phyloP scores from a whole-genome alignment of 1,140 invertebrate species.

The Ceratoteleas bidentatus region DNA sequence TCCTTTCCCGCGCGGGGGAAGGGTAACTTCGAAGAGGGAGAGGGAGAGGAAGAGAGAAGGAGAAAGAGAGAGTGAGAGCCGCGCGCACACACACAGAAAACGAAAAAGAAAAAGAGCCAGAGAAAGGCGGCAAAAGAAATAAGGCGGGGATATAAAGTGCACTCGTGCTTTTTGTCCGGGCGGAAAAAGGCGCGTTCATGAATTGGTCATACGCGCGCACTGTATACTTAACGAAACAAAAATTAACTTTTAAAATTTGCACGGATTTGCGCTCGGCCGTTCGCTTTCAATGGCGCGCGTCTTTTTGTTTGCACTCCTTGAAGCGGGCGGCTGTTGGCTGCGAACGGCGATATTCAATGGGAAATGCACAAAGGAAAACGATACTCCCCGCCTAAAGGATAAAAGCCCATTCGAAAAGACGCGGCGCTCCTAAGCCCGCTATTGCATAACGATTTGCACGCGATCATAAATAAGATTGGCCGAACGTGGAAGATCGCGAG shows the following conservation, averaged over 20 bases:
- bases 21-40: slow-evolving; percentile 20
- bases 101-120: slow-evolving; percentile 10
- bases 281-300: slow-evolving; percentile 8
- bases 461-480: too few species aligned
- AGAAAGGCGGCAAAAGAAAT: neutral
- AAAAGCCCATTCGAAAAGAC: too few species aligned
- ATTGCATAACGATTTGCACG: too few species aligned
- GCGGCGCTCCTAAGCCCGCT: too few species aligned
- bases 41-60: too few species aligned
- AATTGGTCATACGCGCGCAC: slow-evolving; percentile 38
- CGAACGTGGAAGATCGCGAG: too few species aligned
- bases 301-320: too few species aligned
- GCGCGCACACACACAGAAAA: neutral
- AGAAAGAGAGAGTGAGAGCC: slow-evolving; percentile 4
- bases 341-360: too few species aligned
- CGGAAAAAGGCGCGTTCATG: slow-evolving; percentile 48
- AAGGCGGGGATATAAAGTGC: slow-evolving; percentile 41
- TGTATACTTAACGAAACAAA: slow-evolving; percentile 41
- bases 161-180: slow-evolving; percentile 48
- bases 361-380: too few species aligned
- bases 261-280: slow-evolving; percentile 30
- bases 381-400: too few species aligned
- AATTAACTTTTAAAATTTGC: slow-evolving; percentile 55
- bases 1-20: slow-evolving; percentile 43
- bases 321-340: too few species aligned